A percentile compares a stretch with the other conserved stretches of the same genome.
These are phyloP conservation scores for Hiodon alosoides DNA, from an alignment of 2,113 vertebrate genomes.

Conservation along the genomic window DNA sequence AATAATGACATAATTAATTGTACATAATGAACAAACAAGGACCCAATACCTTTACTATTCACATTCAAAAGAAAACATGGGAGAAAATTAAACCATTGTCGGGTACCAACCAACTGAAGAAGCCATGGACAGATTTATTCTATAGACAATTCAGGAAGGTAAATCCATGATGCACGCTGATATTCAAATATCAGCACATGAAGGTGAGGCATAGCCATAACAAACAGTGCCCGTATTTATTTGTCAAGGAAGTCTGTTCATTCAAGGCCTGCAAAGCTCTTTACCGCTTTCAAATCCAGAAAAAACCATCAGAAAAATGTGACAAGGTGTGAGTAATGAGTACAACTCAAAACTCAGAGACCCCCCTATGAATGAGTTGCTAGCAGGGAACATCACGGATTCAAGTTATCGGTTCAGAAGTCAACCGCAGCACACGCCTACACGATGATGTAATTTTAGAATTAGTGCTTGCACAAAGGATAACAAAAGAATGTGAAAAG, in stretches of 20 bases:
- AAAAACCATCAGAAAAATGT: not conserved
- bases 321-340: not conserved
- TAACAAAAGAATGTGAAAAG: not conserved
- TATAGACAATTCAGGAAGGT: not conserved
- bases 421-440: not conserved
- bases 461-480: not conserved
- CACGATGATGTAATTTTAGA: conserved; percentile 8
- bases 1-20: too few relatives aligned
- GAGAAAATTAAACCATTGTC: not conserved
- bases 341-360: conserved; percentile 3
- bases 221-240: not conserved
- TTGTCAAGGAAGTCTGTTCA: not conserved
- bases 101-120: not conserved
- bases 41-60: not conserved
- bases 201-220: not conserved
- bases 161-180: not conserved
- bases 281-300: not conserved
- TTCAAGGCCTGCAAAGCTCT: not conserved
- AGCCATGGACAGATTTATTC: conserved; percentile 1
- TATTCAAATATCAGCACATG: conserved; percentile 5
- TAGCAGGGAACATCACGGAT: not conserved
- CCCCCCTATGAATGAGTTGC: not conserved
- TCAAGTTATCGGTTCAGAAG: not conserved
- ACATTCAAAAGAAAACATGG: not conserved
- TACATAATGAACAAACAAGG: not conserved